phyloP scores from a whole-genome alignment of 92 coral and sea anemone genomes.

The Meandrina meandrites region DNA sequence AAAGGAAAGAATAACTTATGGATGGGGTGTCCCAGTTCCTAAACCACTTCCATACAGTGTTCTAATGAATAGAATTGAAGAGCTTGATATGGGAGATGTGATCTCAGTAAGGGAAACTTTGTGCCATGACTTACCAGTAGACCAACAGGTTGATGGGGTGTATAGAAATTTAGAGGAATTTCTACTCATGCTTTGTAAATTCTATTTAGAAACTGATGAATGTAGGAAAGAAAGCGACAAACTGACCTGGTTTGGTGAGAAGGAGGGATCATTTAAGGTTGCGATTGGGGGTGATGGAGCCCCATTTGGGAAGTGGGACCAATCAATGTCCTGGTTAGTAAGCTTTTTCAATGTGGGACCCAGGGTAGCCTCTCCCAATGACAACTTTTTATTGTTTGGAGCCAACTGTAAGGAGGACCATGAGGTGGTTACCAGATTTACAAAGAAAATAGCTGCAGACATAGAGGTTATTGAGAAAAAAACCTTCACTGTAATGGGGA shows the following conservation, averaged over 20 bases:
- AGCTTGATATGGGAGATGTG: constrained; percentile 57
- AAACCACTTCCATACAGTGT: constrained; percentile 43
- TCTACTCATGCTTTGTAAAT: constrained; percentile 37
- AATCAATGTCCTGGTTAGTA: constrained; percentile 49
- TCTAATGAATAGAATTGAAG: constrained; percentile 38
- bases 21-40: constrained; percentile 52
- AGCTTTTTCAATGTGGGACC: constrained; percentile 63
- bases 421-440: constrained; percentile 14
- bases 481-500: constrained; percentile 33
- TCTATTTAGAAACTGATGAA: constrained; percentile 57
- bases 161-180: constrained; percentile 54
- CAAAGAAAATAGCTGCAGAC: constrained; percentile 10
- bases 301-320: constrained; percentile 59
- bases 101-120: constrained; percentile 35
- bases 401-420: constrained; percentile 51
- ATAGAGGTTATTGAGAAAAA: constrained; percentile 42
- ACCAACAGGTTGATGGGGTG: constrained; percentile 56
- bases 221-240: constrained; percentile 49
- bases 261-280: constrained; percentile 53
- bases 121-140: constrained; percentile 39
- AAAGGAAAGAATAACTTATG: constrained; percentile 35
- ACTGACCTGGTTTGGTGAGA: constrained; percentile 61
- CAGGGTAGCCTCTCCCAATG: constrained; percentile 54
- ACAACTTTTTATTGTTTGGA: constrained; percentile 40
- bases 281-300: constrained; percentile 72